Evolutionary conservation across 2,113 vertebrate species (phyloP), one percentile per base, ranked within the genome.

Genomic region (Psilopogon haemacephalus): DNA sequence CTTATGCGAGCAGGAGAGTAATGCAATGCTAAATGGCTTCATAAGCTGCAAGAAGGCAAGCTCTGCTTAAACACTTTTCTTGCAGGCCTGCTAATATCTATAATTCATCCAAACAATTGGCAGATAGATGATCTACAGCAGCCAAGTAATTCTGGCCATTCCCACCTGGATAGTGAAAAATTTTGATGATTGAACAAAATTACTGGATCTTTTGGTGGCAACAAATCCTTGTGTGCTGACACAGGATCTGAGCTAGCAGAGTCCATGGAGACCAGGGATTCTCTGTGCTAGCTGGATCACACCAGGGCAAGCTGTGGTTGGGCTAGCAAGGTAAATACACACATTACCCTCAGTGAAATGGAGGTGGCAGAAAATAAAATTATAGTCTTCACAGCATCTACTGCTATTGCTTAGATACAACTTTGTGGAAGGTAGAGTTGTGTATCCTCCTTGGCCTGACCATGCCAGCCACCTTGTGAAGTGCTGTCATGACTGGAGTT

Each of bases 101-200:
- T 80, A 96, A 90, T 67, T 92, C 74, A 89, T 59, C 56, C 37
- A 89, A 77, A 88, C 75, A 89, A 93, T 18, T 93, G 87, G 60
- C 85, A 94, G 78, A 89, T 70, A 65, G 69, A 73, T 82, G 58
- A 84, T 56, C 38, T 89, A 54, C 26, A 67, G 72, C 35, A 88
- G 87, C 75, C 87, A 94, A 91, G 42, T 84, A 94, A 88, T 85
- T 46, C 75, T 89, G 48, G n/a, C 52, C 72, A 88, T 83, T 95
- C 65, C 91, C 28, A 94, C 71, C 60, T 77, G 48, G 32, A 63
- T 19, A 80, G 64, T 64, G 77, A 90, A 92, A 92, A 68, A 71
- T 44, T 19, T 32, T 44, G 21, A 65, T 15, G 52, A 79, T 76
- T 65, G 82, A 89, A 77, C n/a, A 87, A 93, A 89, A 85, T 17